These are phyloP conservation scores for Drosophila ustulata DNA, from an alignment of 2,888 invertebrate genomes.

Conservation along the genomic window DNA sequence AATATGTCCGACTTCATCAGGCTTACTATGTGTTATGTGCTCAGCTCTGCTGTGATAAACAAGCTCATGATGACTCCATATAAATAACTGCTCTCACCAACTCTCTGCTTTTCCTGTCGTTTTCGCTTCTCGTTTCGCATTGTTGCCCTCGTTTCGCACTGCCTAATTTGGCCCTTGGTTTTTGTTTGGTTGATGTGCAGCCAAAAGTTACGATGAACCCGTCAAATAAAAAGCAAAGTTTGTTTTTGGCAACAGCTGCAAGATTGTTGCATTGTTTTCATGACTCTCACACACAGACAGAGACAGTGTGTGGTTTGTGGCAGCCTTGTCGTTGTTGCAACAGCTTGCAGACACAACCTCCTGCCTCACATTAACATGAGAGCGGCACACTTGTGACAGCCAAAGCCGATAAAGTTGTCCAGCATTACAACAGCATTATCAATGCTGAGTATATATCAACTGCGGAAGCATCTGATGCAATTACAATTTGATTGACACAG, in stretches of 20 bases:
- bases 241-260: conserved; percentile 60
- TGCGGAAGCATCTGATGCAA: neutral
- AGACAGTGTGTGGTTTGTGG: conserved; percentile 9
- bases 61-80: neutral
- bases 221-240: conserved; percentile 57
- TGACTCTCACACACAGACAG: neutral
- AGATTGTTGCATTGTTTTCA: conserved; percentile 51
- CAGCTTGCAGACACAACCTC: conserved; percentile 35
- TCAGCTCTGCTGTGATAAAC: conserved; percentile 1
- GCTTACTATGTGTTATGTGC: neutral
- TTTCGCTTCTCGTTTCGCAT: neutral
- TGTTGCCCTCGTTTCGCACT: conserved; percentile 8
- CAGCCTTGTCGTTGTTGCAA: conserved; percentile 32
- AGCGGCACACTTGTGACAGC: conserved; percentile 5
- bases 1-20: neutral
- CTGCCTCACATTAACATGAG: conserved; percentile 12
- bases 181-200: conserved; percentile 1
- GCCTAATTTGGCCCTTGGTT: conserved; percentile 18
- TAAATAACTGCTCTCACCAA: neutral
- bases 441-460: conserved; percentile 6
- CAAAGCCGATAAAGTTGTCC: conserved; percentile 17
- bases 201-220: conserved; percentile 38
- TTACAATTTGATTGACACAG: neutral
- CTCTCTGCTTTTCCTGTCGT: neutral
- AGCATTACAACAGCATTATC: conserved; percentile 13